Base-by-base conservation (phyloP, 2,797 vertebrate species). In the Rhinichthys osculus region DNA sequence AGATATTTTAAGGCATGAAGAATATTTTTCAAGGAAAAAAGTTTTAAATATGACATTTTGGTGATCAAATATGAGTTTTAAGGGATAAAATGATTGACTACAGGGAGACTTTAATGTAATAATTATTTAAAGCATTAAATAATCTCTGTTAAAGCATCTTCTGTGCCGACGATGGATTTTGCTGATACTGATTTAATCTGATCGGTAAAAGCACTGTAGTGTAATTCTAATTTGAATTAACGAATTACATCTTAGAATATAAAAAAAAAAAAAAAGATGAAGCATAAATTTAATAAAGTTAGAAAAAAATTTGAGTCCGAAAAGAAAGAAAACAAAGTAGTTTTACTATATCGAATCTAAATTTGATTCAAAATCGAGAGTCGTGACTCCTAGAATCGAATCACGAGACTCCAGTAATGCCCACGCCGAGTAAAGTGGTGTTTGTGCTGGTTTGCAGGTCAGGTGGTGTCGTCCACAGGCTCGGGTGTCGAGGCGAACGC, bases 401-500 rank as follows among this genome's bases (percentile, higher is more conserved):
- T 59, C 23, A 10, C 4, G 57, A 5, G 57, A n/a, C 23, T 59
- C 57, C 3, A n/a, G n/a, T 7, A 0, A 17, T 17, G 1, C 3
- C n/a, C 16, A 0, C 1, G 0, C 2, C 10, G 23, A 5, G 7
- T 50, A 1, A 7, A 44, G 27, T 83, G 2, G 77, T 64, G 59
- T 11, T 44, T 44, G 3, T 44, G 13, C 0, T 64, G 30, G 66
- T 38, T 70, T 70, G 2, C 50, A 90, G 98, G 98, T 93, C 97
- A 98, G 47, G 93, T 97, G 23, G 89, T 96, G 89, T 94, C 96
- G 21, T 94, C 96, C 7, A 91, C 91, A 14, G 90, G 93, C 54
- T 86, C 90, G 79, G 95, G 93, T 66, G 94, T 95, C 30, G 97
- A 97, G 74, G 81, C 91, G 3, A 52, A 89, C 1, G 89, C 90